Conservation (phyloP, 2,797 vertebrate genomes). For the Neostethus bicornis region DNA sequence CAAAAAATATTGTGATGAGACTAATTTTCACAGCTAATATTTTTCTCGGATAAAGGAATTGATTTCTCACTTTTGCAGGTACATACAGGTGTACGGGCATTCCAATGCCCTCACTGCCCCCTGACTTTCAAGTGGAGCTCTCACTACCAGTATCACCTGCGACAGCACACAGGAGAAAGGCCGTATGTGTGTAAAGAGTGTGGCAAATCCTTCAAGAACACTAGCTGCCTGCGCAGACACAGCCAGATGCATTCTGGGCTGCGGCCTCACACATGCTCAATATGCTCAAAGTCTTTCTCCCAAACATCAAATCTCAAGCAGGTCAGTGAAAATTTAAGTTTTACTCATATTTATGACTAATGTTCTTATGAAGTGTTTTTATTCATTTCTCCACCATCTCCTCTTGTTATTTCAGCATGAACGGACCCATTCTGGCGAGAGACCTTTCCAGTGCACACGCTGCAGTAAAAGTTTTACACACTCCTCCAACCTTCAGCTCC, state of each 20-base stretch:
- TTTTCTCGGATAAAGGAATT: background rate
- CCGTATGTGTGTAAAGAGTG: constrained; percentile 91
- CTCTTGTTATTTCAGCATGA: constrained; percentile 80
- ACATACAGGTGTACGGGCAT: constrained; percentile 88
- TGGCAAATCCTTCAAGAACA: constrained; percentile 89
- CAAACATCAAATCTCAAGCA: constrained; percentile 92
- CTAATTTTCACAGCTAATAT: too few relatives aligned
- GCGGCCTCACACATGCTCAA: constrained; percentile 85
- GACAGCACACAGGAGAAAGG: constrained; percentile 88
- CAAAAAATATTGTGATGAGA: too few relatives aligned
- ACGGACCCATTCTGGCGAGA: constrained; percentile 90
- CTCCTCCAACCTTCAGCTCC: constrained; percentile 90
- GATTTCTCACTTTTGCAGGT: constrained; percentile 68
- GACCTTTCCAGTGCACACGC: constrained; percentile 87
- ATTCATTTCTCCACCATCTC: background rate
- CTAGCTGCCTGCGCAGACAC: constrained; percentile 87
- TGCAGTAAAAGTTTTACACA: constrained; percentile 90
- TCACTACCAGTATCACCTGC: constrained; percentile 87
- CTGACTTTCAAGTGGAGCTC: constrained; percentile 94
- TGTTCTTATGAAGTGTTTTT: constrained; percentile 1
- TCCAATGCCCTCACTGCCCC: constrained; percentile 91
- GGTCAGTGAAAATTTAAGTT: constrained; percentile 41
- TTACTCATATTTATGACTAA: background rate
- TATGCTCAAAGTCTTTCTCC: constrained; percentile 91
- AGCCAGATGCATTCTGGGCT: constrained; percentile 88